These are phyloP conservation scores for Prionailurus viverrinus DNA, from an alignment of 2,113 vertebrate genomes.

Conservation along the genomic window DNA sequence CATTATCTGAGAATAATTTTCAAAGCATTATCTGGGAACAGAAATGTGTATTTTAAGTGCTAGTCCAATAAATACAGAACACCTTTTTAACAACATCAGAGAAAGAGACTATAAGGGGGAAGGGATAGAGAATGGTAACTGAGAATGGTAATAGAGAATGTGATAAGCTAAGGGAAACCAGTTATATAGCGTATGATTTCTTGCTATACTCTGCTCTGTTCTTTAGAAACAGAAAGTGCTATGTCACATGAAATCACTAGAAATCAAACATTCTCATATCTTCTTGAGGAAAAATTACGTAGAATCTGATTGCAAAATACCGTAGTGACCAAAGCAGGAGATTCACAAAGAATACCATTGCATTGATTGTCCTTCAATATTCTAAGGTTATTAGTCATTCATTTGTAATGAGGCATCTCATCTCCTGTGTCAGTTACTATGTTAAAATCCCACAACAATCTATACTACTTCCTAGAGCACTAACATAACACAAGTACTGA, in stretches of 20 bases:
- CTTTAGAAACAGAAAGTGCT: not conserved
- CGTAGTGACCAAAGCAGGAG: not conserved
- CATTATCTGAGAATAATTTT: not conserved
- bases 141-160: not conserved
- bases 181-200: not conserved
- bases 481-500: not conserved
- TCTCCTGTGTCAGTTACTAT: not conserved
- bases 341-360: not conserved
- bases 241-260: not conserved
- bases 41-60: not conserved
- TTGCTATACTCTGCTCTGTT: not conserved
- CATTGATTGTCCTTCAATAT: not conserved
- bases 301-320: constrained; percentile 43
- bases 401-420: constrained; percentile 24
- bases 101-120: not conserved
- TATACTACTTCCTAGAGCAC: not conserved
- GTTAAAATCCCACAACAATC: not conserved
- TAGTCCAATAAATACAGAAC: not conserved
- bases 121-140: not conserved
- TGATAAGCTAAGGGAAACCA: not conserved
- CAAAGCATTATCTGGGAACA: constrained; percentile 15
- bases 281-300: not conserved
- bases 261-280: not conserved
- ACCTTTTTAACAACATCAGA: not conserved
- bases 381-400: not conserved